These are phyloP conservation scores for Pedetes capensis DNA, from an alignment of 2,113 vertebrate genomes.

Conservation along the genomic window DNA sequence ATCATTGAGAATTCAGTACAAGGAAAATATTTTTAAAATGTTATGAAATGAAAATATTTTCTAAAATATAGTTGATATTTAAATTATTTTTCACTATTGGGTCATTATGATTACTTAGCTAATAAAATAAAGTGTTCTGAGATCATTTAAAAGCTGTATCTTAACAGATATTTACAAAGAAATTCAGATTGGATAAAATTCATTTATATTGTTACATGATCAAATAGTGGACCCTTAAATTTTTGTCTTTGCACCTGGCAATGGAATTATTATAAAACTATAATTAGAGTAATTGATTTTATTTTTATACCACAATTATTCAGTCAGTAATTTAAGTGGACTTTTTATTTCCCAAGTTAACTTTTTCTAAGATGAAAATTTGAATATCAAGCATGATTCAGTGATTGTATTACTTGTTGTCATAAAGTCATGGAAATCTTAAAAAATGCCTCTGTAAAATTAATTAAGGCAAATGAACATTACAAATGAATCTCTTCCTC, in stretches of 20 bases:
- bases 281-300: slow-evolving; percentile 49
- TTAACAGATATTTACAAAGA: background rate
- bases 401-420: slow-evolving; percentile 47
- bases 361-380: slow-evolving; percentile 42
- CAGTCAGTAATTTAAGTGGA: slow-evolving; percentile 47
- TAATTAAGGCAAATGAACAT: slow-evolving; percentile 77
- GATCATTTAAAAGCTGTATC: background rate
- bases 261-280: background rate
- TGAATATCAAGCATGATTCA: slow-evolving; percentile 37
- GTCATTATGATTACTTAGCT: background rate
- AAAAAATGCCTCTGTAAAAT: slow-evolving; percentile 64
- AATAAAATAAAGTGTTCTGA: background rate
- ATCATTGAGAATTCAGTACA: background rate
- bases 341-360: slow-evolving; percentile 27
- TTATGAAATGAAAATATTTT: slow-evolving; percentile 37
- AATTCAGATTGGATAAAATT: background rate
- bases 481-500: slow-evolving; percentile 61
- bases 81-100: background rate
- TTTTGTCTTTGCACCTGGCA: background rate
- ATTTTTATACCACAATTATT: background rate
- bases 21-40: background rate
- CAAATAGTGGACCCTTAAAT: background rate
- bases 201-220: background rate
- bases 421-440: slow-evolving; percentile 15
- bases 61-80: background rate